A percentile compares a stretch with the other conserved stretches of the same genome.
Conservation (phyloP, 1,140 invertebrate genomes). For the Cylas formicarius region DNA sequence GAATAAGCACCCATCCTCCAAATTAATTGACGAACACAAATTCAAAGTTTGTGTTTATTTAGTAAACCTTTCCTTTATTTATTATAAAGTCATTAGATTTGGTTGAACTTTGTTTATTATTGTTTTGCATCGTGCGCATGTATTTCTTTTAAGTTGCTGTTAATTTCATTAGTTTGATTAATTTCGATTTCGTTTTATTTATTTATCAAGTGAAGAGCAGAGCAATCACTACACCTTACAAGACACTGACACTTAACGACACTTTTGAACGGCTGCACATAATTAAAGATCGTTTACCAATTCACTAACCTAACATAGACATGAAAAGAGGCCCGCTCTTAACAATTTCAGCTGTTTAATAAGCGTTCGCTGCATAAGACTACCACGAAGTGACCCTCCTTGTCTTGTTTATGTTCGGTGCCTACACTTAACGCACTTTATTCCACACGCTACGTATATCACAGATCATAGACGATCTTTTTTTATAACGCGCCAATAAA, state of each 20-base stretch:
- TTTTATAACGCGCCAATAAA: too few relatives aligned
- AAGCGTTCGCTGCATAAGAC: too few relatives aligned
- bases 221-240: constrained; percentile 35
- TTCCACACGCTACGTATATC: too few relatives aligned
- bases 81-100: constrained; percentile 6
- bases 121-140: constrained; percentile 38
- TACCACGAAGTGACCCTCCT: too few relatives aligned
- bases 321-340: too few relatives aligned
- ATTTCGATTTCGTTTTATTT: constrained; percentile 26
- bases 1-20: constrained; percentile 34
- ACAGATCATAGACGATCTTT: too few relatives aligned
- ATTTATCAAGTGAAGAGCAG: constrained; percentile 31
- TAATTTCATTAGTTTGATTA: constrained; percentile 28
- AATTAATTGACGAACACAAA: constrained; percentile 39
- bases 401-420: too few relatives aligned
- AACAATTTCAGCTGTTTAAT: too few relatives aligned
- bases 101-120: constrained; percentile 21
- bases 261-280: too few relatives aligned
- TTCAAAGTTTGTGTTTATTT: constrained; percentile 28
- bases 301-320: too few relatives aligned
- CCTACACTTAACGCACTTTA: too few relatives aligned
- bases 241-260: constrained; percentile 15
- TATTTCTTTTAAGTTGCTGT: constrained; percentile 29
- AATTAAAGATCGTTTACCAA: too few relatives aligned
- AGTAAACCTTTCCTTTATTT: constrained; percentile 1